Conservation (phyloP, 2,797 vertebrate species). For the Poeciliopsis presidionis region DNA sequence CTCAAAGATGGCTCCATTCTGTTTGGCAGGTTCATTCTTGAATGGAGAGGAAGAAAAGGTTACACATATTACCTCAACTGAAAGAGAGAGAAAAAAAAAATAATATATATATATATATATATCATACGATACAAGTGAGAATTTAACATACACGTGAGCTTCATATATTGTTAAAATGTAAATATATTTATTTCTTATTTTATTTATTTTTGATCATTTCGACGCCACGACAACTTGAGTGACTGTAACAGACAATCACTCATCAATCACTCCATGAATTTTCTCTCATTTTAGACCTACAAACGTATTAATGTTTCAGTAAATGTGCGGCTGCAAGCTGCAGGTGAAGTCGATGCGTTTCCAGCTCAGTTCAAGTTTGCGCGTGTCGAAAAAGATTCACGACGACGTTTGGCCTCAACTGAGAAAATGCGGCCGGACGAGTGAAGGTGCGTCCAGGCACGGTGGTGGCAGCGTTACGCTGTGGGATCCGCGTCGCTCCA, state of each 20-base stretch:
- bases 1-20: conserved; percentile 82
- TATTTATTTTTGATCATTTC: too few species aligned
- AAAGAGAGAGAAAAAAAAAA: background rate
- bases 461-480: background rate
- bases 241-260: background rate
- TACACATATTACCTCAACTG: background rate
- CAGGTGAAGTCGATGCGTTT: background rate
- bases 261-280: background rate
- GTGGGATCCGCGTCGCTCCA: background rate
- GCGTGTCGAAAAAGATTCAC: background rate
- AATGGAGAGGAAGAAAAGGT: background rate
- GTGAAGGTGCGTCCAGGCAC: background rate
- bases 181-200: too few species aligned
- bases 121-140: background rate
- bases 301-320: background rate
- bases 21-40: conserved; percentile 75
- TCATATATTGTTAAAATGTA: background rate
- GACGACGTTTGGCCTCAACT: background rate
- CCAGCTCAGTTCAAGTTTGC: background rate
- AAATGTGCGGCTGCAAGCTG: background rate
- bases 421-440: background rate
- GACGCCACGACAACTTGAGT: background rate
- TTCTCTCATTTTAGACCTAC: background rate
- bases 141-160: background rate
- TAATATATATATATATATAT: too few species aligned